Base-by-base conservation (phyloP, 53 echinoderm and acorn worm species). In the Holothuria scabra region DNA sequence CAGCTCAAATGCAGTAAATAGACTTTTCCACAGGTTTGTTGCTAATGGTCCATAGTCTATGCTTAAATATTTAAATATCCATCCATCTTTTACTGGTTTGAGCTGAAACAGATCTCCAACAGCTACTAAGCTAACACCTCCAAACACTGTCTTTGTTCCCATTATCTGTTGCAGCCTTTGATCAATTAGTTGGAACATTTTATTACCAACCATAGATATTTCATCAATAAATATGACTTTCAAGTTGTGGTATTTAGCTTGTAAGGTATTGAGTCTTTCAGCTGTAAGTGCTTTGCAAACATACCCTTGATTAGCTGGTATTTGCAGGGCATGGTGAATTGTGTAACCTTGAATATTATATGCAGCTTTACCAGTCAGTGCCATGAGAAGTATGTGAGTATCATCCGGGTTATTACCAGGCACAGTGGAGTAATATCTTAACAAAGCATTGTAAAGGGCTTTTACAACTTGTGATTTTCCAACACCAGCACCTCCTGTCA, bases 291-390 rank as follows among this genome's bases (percentile, higher is more conserved):
- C 41, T 28, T 83, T 83, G 59, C 87, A 90, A n/a, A 60, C 35
- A 56, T 67, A 84, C 1, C 68, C 59, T 67, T 85, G 88, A 55
- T 65, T 85, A 19, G 82, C 74, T 46, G 82, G 88, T 65, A 88
- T 68, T 56, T 74, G 23, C 8, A 89, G 86, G 59, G 86, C 66
- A 67, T 29, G 34, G 56, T 92, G 86, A 4, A 85, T 71, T 66
- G 88, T 89, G 5, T 8, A 57, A 33, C 69, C 87, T 74, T 85
- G 69, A 10, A 86, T 90, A 30, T 26, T 12, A 74, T 83, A 86
- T 46, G 86, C 86, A 34, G 90, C 90, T 46, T 86, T 88, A 22
- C 90, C 90, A 35, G 86, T 90, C 44, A 86, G 86, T 64, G 90
- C 86, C 38, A 80, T 74, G 8, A 90, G 56, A 20, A 90, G 60